Evolutionary conservation across 2,888 invertebrate species (phyloP), one percentile per base, ranked within the genome.

Genomic region (Leptura quadrifasciata): DNA sequence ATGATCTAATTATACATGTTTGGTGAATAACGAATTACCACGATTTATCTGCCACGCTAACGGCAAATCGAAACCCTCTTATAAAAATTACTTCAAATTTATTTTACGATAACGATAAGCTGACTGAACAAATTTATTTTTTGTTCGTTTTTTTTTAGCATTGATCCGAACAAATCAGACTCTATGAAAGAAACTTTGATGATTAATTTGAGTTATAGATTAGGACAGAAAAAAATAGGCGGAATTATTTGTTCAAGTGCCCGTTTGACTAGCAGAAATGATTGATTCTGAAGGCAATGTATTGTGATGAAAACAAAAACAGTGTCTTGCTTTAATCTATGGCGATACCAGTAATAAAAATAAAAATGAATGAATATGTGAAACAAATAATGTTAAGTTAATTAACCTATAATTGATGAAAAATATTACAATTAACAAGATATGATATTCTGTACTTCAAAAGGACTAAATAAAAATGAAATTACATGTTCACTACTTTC

Each of bases 61-160:
- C 78, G 80, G 79, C 79, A 70, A 82, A 83, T 84, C 83, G 84
- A 81, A 83, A 76, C 76, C 77, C 76, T 76, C 76, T 80, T 75
- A 80, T 82, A 81, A 83, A 83, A 84, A 84, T 84, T 80, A 81
- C 81, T 72, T 74, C 76, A 79, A 82, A 84, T 85, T 84, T 83
- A 84, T 84, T 82, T 80, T 74, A 60, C 70, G 76, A 79, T 76
- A 80, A 77, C 74, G 80, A 78, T 76, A 76, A 76, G 71, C 71
- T 31, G 71, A 71, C 61, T 52, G 71, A 71, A 52, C 71, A 61
- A 61, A 71, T 71, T 71, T 61, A 71, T 71, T 61, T 61, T 61
- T 71, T 35, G 61, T 21, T 17, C 21, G 39, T 15, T 24, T 71
- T 69, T n/a, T 61, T 61, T 17, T 52, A 47, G 52, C 52, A 21